Evolutionary conservation across 2,113 vertebrate genomes (phyloP).

Genomic region (Callocephalon fimbriatum): DNA sequence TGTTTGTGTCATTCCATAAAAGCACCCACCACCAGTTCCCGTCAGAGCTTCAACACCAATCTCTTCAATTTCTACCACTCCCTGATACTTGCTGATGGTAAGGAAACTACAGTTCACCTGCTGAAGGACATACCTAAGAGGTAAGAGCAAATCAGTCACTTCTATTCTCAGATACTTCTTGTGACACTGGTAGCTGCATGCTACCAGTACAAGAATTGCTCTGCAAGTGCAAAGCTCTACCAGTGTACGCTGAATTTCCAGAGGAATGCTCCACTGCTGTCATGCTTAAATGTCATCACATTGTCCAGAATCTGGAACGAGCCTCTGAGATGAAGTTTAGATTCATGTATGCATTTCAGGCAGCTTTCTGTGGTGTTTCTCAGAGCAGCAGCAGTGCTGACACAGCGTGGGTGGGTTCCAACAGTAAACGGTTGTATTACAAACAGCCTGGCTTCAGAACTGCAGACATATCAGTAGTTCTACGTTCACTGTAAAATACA

Average conservation of each 20-base stretch:
- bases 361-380: not conserved
- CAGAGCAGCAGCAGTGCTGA: not conserved
- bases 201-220: not conserved
- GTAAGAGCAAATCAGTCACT: conserved; percentile 62
- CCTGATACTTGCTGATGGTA: conserved; percentile 80
- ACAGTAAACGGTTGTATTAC: not conserved
- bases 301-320: not conserved
- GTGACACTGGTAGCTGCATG: fast-evolving
- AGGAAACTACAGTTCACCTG: conserved; percentile 80
- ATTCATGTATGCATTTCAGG: fast-evolving
- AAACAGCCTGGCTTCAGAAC: not conserved
- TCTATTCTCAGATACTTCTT: not conserved
- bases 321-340: not conserved
- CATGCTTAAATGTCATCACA: not conserved
- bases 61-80: conserved; percentile 68
- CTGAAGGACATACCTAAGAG: conserved; percentile 84
- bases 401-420: not conserved
- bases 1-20: not conserved
- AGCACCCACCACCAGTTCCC: not conserved
- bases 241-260: not conserved
- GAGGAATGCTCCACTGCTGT: not conserved
- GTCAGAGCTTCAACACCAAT: not conserved
- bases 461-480: not conserved
- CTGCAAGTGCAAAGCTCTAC: not conserved
- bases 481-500: not conserved